A percentile compares a stretch with the other conserved stretches of the same genome.
phyloP scores from a whole-genome alignment of 2,113 vertebrate genomes.

The Plestiodon gilberti region DNA sequence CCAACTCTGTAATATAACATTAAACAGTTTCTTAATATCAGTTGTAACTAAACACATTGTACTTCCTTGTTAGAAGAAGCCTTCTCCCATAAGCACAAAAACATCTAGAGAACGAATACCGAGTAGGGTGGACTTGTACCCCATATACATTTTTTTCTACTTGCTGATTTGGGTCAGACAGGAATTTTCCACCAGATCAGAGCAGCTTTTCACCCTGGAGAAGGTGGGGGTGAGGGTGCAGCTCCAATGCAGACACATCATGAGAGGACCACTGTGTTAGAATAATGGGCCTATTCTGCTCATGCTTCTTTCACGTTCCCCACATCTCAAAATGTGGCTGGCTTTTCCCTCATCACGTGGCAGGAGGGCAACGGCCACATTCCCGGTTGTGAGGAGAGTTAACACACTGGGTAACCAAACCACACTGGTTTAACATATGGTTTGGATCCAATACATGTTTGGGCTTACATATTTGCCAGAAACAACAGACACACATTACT shows the following conservation, averaged over 20 bases:
- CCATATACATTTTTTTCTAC: neutral
- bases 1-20: neutral
- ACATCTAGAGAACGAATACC: too few species aligned
- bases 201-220: neutral
- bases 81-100: neutral
- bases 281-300: constrained; percentile 11
- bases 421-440: neutral
- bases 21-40: neutral
- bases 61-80: neutral
- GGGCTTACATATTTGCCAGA: constrained; percentile 28
- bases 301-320: neutral
- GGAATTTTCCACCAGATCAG: neutral
- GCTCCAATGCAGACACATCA: neutral
- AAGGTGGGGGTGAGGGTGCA: neutral
- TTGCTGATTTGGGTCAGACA: neutral
- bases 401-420: constrained; percentile 19
- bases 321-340: neutral
- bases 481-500: constrained; percentile 37
- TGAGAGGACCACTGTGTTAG: constrained; percentile 1
- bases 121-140: neutral
- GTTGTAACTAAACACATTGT: neutral
- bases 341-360: neutral
- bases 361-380: neutral
- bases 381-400: neutral
- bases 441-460: neutral